These are phyloP conservation scores for Amphiprion percula DNA, from an alignment of 2,113 vertebrate genomes.

Conservation along the genomic window DNA sequence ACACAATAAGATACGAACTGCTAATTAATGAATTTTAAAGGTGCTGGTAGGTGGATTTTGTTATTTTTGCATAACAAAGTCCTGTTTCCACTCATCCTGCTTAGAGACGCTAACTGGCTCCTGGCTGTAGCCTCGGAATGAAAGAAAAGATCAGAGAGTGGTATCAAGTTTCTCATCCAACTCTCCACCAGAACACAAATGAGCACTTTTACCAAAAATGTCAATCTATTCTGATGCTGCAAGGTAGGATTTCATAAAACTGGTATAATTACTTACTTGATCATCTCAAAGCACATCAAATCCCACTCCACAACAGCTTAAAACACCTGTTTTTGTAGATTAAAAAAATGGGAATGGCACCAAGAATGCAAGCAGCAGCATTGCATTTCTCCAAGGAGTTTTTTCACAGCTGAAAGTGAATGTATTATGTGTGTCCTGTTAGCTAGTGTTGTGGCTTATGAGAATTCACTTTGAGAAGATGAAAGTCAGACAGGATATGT, in stretches of 20 bases:
- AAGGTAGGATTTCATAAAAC: neutral
- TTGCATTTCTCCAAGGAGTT: constrained; percentile 13
- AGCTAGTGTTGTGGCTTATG: constrained; percentile 32
- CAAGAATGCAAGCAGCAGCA: constrained; percentile 25
- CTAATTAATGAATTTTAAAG: too few species aligned
- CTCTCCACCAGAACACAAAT: neutral
- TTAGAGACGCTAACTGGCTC: neutral
- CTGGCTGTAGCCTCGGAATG: neutral
- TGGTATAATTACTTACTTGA: neutral
- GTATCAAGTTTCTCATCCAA: neutral
- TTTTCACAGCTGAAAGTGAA: constrained; percentile 38
- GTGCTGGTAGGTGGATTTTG: too few species aligned
- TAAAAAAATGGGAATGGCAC: constrained; percentile 28
- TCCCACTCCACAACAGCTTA: constrained; percentile 5
- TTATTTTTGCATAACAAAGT: too few species aligned
- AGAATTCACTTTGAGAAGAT: constrained; percentile 66
- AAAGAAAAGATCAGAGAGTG: neutral
- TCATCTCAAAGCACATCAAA: neutral
- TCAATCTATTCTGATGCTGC: neutral
- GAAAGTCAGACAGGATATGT: constrained; percentile 68
- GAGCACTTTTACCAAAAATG: too few species aligned
- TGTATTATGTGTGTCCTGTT: constrained; percentile 50
- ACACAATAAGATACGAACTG: too few species aligned
- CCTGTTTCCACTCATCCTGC: neutral
- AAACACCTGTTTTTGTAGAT: neutral